Conservation (phyloP, 2,113 vertebrate species). For the Indicator indicator region DNA sequence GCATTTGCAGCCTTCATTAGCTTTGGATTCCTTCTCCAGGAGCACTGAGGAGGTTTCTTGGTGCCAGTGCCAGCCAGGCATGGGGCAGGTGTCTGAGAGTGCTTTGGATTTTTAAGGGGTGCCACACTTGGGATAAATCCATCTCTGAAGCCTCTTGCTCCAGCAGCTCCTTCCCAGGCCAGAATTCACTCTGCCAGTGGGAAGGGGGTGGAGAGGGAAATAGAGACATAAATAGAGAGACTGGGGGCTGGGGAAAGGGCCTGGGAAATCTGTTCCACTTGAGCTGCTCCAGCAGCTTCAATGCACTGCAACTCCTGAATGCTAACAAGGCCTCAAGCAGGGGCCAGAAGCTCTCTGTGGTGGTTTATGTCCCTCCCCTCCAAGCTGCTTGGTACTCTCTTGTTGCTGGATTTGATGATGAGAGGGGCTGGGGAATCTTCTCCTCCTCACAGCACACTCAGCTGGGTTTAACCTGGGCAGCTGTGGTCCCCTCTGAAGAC, state of each 20-base stretch:
- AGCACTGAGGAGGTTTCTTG: accelerated
- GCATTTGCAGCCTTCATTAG: neutral
- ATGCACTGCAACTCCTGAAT: neutral
- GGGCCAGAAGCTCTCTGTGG: neutral
- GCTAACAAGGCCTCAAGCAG: neutral
- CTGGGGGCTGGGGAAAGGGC: neutral
- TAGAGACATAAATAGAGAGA: neutral
- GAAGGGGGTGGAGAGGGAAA: neutral
- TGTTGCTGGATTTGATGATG: neutral
- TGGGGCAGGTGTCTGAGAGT: neutral
- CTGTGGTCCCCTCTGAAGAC: neutral
- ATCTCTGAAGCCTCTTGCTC: neutral
- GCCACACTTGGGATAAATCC: neutral
- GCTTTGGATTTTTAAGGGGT: neutral
- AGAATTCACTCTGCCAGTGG: neutral
- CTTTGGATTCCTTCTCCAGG: neutral
- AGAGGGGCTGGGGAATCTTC: neutral
- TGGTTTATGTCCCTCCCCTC: neutral
- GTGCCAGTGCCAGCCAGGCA: neutral
- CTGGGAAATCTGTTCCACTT: neutral
- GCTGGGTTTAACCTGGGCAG: neutral
- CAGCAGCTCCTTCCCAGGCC: neutral
- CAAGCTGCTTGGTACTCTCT: neutral
- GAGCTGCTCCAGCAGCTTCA: neutral
- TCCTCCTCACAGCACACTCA: neutral